phyloP scores from a whole-genome alignment of 2,113 vertebrate species.

The Brachypteracias leptosomus region DNA sequence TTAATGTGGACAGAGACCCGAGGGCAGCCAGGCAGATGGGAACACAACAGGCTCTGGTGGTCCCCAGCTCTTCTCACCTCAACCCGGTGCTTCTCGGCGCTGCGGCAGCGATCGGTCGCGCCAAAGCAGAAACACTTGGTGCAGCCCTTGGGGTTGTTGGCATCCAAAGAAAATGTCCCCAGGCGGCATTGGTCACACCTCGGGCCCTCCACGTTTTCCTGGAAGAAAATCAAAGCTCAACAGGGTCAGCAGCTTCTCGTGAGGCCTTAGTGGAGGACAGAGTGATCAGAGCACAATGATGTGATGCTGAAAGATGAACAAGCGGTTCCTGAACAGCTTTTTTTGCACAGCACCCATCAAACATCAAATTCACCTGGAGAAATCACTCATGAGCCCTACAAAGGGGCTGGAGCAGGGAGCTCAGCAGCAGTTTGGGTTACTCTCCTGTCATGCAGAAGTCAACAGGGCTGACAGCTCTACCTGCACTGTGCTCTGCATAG shows the following conservation, averaged over 20 bases:
- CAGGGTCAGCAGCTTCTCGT: neutral
- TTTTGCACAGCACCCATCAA: neutral
- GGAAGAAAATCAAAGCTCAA: neutral
- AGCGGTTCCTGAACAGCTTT: neutral
- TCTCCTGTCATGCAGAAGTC: neutral
- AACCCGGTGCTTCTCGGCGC: conserved; percentile 77
- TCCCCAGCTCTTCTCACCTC: conserved; percentile 74
- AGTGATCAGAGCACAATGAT: neutral
- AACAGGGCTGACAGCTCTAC: neutral
- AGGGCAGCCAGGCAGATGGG: neutral
- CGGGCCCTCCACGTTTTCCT: conserved; percentile 92
- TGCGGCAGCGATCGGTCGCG: conserved; percentile 89
- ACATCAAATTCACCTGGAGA: neutral
- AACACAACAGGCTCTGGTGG: neutral
- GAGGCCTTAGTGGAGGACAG: neutral
- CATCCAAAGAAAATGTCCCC: conserved; percentile 91
- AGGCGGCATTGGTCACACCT: conserved; percentile 90
- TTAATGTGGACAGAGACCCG: accelerated
- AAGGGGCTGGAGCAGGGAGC: neutral
- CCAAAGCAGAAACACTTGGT: conserved; percentile 98
- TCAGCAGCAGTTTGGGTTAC: neutral
- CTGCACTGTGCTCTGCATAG: accelerated
- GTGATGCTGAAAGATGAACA: neutral
- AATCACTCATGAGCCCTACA: neutral
- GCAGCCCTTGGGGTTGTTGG: conserved; percentile 92